Percentiles rank a stretch among this genome's conserved stretches.
Evolutionary conservation across 2,113 vertebrate genomes (phyloP).

Genomic region (Riparia riparia): DNA sequence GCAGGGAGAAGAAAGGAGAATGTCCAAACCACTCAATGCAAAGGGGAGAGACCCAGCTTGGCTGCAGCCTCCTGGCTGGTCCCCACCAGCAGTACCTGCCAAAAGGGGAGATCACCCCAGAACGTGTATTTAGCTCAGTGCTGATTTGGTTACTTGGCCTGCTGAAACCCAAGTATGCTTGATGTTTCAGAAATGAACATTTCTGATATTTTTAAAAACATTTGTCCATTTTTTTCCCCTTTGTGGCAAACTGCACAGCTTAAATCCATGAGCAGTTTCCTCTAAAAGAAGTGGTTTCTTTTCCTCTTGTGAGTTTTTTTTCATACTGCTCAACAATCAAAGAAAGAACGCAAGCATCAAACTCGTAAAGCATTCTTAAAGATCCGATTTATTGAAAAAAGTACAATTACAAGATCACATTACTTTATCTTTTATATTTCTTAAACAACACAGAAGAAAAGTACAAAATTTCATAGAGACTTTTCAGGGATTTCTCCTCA

Average conservation of each 20-base stretch:
- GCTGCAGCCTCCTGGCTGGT: neutral
- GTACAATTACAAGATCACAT: neutral
- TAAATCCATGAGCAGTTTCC: neutral
- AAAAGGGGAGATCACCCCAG: neutral
- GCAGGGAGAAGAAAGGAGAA: neutral
- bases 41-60: neutral
- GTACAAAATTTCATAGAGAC: neutral
- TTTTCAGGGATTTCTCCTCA: neutral
- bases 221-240: neutral
- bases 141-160: neutral
- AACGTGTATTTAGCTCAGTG: neutral
- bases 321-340: neutral
- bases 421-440: neutral
- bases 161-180: neutral
- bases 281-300: neutral
- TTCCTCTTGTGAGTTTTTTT: neutral
- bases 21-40: neutral
- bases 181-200: neutral
- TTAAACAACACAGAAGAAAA: neutral
- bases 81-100: fast-evolving
- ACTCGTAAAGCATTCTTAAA: neutral
- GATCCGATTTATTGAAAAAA: neutral
- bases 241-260: fast-evolving
- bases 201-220: neutral
- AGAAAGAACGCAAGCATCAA: neutral